These are phyloP conservation scores for Labeo calbasu DNA, from an alignment of 2,797 vertebrate genomes.

Conservation along the genomic window DNA sequence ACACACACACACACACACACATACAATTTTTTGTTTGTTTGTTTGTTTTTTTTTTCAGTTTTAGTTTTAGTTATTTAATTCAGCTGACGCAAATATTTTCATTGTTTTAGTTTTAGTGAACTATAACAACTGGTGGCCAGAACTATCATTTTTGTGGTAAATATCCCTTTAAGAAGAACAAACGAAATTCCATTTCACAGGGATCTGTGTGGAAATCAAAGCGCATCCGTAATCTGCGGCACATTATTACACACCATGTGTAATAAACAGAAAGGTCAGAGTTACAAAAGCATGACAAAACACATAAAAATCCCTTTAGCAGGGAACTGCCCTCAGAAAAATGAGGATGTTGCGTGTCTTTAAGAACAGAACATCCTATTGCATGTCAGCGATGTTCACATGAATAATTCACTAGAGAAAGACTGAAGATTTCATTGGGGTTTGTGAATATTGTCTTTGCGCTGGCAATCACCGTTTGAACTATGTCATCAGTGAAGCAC, in stretches of 20 bases:
- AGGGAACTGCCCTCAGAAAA: neutral
- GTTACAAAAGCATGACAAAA: conserved; percentile 4
- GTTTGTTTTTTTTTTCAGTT: too few species aligned
- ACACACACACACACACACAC: too few species aligned
- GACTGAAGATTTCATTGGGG: neutral
- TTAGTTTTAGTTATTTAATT: too few species aligned
- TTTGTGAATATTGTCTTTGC: neutral
- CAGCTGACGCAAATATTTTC: too few species aligned
- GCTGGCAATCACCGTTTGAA: neutral
- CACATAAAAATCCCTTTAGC: neutral
- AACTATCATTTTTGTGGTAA: neutral
- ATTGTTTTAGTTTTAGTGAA: too few species aligned
- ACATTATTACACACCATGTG: neutral
- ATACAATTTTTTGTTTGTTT: too few species aligned
- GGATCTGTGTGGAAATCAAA: too few species aligned
- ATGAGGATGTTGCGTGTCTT: neutral
- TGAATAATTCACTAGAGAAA: too few species aligned
- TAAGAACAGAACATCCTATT: neutral
- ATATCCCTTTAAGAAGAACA: neutral
- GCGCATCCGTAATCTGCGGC: neutral
- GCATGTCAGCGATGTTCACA: neutral
- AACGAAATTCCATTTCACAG: neutral
- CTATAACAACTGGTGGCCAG: too few species aligned
- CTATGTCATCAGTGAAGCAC: conserved; percentile 56
- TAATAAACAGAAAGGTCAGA: neutral